phyloP scores from a whole-genome alignment of 2,797 vertebrate species.

The Chromobotia macracanthus region DNA sequence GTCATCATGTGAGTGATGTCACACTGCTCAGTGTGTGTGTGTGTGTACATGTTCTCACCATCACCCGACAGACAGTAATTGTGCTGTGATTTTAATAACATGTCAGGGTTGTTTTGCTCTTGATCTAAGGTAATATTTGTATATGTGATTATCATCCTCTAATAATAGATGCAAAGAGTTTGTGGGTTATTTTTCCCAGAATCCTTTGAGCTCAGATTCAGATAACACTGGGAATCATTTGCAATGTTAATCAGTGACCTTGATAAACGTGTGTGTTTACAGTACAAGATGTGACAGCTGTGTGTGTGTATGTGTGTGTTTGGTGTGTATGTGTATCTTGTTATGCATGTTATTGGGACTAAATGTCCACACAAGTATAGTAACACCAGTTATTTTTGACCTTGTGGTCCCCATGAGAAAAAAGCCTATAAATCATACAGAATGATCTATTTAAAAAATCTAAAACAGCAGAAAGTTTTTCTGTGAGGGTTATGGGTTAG shows the following conservation, averaged over 20 bases:
- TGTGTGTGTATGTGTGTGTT: too few relatives aligned
- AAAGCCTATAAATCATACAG: too few relatives aligned
- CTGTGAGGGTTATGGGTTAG: too few relatives aligned
- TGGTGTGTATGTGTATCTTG: too few relatives aligned
- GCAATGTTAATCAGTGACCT: conserved; percentile 49
- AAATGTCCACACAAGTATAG: too few relatives aligned
- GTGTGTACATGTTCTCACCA: neutral
- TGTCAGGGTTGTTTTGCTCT: conserved; percentile 18
- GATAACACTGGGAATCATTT: conserved; percentile 30
- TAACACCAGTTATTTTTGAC: too few relatives aligned
- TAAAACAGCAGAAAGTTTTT: too few relatives aligned
- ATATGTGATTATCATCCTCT: conserved; percentile 4
- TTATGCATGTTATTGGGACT: too few relatives aligned
- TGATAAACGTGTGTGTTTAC: conserved; percentile 19
- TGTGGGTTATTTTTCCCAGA: conserved; percentile 1
- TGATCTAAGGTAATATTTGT: conserved; percentile 29
- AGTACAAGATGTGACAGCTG: too few relatives aligned
- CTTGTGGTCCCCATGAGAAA: too few relatives aligned
- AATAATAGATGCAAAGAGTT: neutral
- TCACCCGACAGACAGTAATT: neutral
- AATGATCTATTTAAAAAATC: too few relatives aligned
- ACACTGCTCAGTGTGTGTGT: neutral
- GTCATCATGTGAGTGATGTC: neutral
- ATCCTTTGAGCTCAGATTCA: neutral
- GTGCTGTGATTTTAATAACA: conserved; percentile 12